These are phyloP conservation scores for Malurus splendens DNA, from an alignment of 2,797 vertebrate species.

Conservation along the genomic window DNA sequence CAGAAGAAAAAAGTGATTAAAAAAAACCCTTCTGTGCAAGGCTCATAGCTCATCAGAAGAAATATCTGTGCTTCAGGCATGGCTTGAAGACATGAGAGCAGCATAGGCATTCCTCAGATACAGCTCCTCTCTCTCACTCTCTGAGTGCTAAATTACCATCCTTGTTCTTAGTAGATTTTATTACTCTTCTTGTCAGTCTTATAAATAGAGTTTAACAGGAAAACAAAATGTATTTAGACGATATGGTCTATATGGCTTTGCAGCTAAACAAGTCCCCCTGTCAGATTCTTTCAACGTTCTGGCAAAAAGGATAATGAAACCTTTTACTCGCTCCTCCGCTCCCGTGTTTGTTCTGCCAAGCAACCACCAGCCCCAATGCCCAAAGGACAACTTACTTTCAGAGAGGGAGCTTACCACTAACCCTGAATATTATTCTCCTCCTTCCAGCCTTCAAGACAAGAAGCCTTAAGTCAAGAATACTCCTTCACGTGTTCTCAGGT, in stretches of 20 bases:
- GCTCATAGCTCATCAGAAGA: not conserved
- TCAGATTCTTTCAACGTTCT: not conserved
- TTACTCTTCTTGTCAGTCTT: slow-evolving; percentile 44
- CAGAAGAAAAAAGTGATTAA: not conserved
- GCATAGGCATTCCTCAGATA: not conserved
- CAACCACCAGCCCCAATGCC: not conserved
- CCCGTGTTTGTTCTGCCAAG: not conserved
- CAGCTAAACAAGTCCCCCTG: slow-evolving; percentile 1
- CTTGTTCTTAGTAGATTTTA: slow-evolving; percentile 45
- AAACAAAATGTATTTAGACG: slow-evolving; percentile 39
- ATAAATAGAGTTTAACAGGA: slow-evolving; percentile 20
- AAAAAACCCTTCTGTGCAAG: not conserved
- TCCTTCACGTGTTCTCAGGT: not conserved
- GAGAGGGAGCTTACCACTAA: not conserved
- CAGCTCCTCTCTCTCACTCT: not conserved
- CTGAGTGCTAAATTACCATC: not conserved
- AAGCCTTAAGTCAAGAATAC: not conserved
- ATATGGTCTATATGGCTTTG: slow-evolving; percentile 6
- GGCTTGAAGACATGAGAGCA: not conserved
- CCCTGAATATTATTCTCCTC: not conserved
- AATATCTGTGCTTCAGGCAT: not conserved
- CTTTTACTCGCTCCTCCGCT: not conserved
- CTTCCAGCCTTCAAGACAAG: not conserved
- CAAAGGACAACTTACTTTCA: not conserved
- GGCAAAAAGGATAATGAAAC: not conserved